phyloP scores from a whole-genome alignment of 2,888 invertebrate species.

The Epinotia ramella region DNA sequence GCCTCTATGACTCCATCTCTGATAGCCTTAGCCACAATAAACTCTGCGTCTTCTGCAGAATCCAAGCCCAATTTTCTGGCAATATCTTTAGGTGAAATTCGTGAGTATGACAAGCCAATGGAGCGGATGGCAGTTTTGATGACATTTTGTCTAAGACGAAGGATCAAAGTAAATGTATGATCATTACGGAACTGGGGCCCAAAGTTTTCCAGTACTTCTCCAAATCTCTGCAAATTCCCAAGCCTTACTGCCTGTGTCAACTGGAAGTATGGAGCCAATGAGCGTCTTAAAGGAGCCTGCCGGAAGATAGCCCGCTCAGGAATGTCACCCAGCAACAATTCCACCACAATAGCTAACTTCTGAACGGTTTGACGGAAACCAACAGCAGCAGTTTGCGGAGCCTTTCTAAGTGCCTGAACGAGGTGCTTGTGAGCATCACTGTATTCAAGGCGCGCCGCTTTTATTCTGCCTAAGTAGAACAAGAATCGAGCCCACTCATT shows the following conservation, averaged over 20 bases:
- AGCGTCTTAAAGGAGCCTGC: constrained; percentile 94
- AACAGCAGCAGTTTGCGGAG: constrained; percentile 98
- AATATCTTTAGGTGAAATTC: constrained; percentile 97
- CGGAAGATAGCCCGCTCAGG: constrained; percentile 98
- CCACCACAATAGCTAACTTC: constrained; percentile 97
- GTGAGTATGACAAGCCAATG: constrained; percentile 97
- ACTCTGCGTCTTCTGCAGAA: constrained; percentile 99
- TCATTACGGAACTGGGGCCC: constrained; percentile 96
- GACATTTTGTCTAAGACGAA: constrained; percentile 98
- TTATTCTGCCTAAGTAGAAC: constrained; percentile 98
- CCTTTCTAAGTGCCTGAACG: constrained; percentile 97
- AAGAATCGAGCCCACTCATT: constrained; percentile 99
- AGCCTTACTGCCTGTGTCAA: constrained; percentile 98
- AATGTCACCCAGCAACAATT: constrained; percentile 97
- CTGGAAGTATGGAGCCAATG: constrained; percentile 98
- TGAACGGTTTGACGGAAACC: constrained; percentile 99
- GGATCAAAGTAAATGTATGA: constrained; percentile 97
- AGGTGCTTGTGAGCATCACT: constrained; percentile 98
- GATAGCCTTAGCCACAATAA: constrained; percentile 99
- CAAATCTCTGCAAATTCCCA: constrained; percentile 97
- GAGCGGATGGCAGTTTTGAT: constrained; percentile 99
- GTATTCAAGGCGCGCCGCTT: constrained; percentile 99
- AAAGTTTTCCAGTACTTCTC: constrained; percentile 96
- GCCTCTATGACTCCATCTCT: constrained; percentile 99
- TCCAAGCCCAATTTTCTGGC: constrained; percentile 97